Evolutionary conservation across 2,888 invertebrate species (phyloP).

Genomic region (Agrotis segetum): DNA sequence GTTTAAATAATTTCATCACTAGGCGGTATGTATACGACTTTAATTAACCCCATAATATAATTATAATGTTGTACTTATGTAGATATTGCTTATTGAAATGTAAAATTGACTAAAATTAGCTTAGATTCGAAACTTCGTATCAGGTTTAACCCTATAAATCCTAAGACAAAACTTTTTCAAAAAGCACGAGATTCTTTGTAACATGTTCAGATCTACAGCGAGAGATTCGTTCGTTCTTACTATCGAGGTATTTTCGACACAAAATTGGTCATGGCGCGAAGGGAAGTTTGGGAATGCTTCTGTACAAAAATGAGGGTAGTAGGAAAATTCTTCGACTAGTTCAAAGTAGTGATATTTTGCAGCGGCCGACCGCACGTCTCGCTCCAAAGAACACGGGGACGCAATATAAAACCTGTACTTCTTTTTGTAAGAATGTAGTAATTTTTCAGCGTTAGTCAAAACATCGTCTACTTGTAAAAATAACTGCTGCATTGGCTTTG

Average conservation of each 20-base stretch:
- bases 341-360: slow-evolving; percentile 84
- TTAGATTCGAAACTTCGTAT: slow-evolving; percentile 57
- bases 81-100: slow-evolving; percentile 35
- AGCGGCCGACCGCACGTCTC: slow-evolving; percentile 88
- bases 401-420: slow-evolving; percentile 93
- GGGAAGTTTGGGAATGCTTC: slow-evolving; percentile 93
- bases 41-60: slow-evolving; percentile 18
- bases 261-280: slow-evolving; percentile 76
- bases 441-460: slow-evolving; percentile 91
- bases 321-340: slow-evolving; percentile 89
- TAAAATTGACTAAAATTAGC: slow-evolving; percentile 36
- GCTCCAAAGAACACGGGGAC: slow-evolving; percentile 93
- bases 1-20: slow-evolving; percentile 36
- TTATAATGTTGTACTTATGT: slow-evolving; percentile 21
- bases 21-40: slow-evolving; percentile 49
- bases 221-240: slow-evolving; percentile 79
- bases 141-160: slow-evolving; percentile 81
- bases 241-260: slow-evolving; percentile 68
- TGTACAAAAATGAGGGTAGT: slow-evolving; percentile 94
- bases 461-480: slow-evolving; percentile 90
- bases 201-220: slow-evolving; percentile 79
- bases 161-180: slow-evolving; percentile 85
- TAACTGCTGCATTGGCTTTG: slow-evolving; percentile 90
- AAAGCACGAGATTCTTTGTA: slow-evolving; percentile 85
- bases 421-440: slow-evolving; percentile 86